Evolutionary conservation across 2,113 vertebrate genomes (phyloP), one percentile per base, ranked within the genome.

Genomic region (Tursiops truncatus): DNA sequence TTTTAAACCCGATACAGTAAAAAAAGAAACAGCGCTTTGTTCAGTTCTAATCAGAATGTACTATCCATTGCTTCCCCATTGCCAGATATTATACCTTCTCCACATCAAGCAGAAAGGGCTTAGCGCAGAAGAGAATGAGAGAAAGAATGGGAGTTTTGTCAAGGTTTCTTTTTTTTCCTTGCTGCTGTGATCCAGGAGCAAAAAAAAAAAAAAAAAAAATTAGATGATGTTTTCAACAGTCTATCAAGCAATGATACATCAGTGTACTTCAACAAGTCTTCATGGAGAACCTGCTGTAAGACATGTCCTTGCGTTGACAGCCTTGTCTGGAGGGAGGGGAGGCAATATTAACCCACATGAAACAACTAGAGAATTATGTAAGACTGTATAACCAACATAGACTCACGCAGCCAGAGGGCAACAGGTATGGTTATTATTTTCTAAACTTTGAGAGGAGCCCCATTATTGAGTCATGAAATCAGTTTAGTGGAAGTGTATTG

Each of bases 221-320:
- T 31, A 56, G n/a, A 28, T 62, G 87, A 23, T 44, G 50, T n/a
- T 70, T 89, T 47, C n/a, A 38, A 3, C 25, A 31, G 62, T 36
- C 31, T 74, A 2, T 58, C 8, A 79, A 62, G 76, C 56, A 28
- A 33, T 20, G 9, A 56, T 31, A n/a, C 25, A 1, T 80, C 33
- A n/a, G 13, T 25, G 10, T 56, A 5, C 83, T n/a, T 80, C 6
- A 56, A 0, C 6, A 56, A 1, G 60, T 82, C 20, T 58, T 82
- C 13, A 1, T 17, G 38, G 38, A 44, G 5, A 33, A 2, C 26
- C 47, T 74, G n/a, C 58, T 80, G 0, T 13, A 4, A 63, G 21
- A 74, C 8, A 0, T 2, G 11, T 80, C 44, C 0, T n/a, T 79
- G 26, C 0, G 0, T 25, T 25, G 26, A 33, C 21, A 25, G 2